Conservation (phyloP, 92 coral and sea anemone species). For the Umimayanthus chanpuru region DNA sequence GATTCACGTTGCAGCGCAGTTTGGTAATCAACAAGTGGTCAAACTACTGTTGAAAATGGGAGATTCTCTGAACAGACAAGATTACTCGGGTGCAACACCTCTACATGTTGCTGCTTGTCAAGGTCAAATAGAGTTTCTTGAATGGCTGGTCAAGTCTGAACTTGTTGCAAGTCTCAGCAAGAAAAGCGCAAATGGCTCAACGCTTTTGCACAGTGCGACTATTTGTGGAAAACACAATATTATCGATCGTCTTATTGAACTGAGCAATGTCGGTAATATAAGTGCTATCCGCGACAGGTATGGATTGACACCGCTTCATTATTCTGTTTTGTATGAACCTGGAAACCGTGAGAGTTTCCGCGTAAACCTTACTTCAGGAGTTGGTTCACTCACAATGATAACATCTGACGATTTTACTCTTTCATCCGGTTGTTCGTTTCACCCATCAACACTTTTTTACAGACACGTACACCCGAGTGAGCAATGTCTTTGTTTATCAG, state of each 20-base stretch:
- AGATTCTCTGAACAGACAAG: not conserved
- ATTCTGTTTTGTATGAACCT: conserved; percentile 28
- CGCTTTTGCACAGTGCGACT: conserved; percentile 59
- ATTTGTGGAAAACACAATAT: conserved; percentile 49
- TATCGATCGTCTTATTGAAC: not conserved
- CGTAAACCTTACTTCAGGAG: not conserved
- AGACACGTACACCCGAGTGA: not conserved
- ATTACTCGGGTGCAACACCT: conserved; percentile 58
- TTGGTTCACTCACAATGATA: not conserved
- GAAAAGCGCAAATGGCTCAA: conserved; percentile 48
- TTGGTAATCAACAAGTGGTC: conserved; percentile 50
- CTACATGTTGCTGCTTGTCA: conserved; percentile 68
- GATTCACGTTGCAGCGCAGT: conserved; percentile 63
- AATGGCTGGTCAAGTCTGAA: not conserved
- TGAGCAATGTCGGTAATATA: conserved; percentile 37
- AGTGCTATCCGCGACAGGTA: conserved; percentile 28
- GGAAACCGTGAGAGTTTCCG: not conserved
- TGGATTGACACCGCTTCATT: conserved; percentile 59
- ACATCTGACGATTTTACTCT: conserved; percentile 21
- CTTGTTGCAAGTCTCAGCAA: conserved; percentile 7
- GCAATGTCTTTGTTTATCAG: not conserved
- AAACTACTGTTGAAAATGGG: conserved; percentile 1
- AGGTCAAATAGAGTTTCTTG: conserved; percentile 50
- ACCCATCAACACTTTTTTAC: too few species aligned
- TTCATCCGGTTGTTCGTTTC: too few species aligned